Conservation (phyloP, 2,113 vertebrate genomes). For the Aix galericulata region DNA sequence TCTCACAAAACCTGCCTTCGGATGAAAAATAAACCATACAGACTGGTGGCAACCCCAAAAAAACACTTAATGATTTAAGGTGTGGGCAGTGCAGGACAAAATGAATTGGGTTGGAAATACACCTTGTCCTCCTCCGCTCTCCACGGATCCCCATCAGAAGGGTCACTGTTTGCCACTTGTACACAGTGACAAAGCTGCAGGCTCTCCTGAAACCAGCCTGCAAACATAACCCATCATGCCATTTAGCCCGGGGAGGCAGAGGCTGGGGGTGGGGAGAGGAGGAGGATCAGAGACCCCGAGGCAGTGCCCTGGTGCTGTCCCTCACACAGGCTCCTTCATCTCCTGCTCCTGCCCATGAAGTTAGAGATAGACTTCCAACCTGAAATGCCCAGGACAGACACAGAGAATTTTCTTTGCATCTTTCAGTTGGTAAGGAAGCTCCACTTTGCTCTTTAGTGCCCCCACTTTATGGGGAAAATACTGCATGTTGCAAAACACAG, state of each 20-base stretch:
- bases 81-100: not conserved
- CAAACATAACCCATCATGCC: not conserved
- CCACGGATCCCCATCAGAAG: not conserved
- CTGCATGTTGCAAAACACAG: not conserved
- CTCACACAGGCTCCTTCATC: not conserved
- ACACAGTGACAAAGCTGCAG: not conserved
- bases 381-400: not conserved
- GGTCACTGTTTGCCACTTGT: not conserved
- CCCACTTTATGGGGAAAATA: not conserved
- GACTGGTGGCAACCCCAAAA: not conserved
- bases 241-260: not conserved
- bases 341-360: not conserved
- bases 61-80: not conserved
- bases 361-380: not conserved
- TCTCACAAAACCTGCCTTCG: slow-evolving; percentile 51
- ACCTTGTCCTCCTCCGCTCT: not conserved
- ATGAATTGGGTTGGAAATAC: not conserved
- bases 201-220: not conserved
- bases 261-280: not conserved
- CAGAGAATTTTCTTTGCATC: not conserved
- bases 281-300: not conserved
- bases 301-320: not conserved
- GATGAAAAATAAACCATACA: not conserved
- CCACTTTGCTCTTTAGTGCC: not conserved
- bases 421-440: not conserved